Evolutionary conservation across 2,797 vertebrate genomes (phyloP).

Genomic region (Gobio occitaniae): DNA sequence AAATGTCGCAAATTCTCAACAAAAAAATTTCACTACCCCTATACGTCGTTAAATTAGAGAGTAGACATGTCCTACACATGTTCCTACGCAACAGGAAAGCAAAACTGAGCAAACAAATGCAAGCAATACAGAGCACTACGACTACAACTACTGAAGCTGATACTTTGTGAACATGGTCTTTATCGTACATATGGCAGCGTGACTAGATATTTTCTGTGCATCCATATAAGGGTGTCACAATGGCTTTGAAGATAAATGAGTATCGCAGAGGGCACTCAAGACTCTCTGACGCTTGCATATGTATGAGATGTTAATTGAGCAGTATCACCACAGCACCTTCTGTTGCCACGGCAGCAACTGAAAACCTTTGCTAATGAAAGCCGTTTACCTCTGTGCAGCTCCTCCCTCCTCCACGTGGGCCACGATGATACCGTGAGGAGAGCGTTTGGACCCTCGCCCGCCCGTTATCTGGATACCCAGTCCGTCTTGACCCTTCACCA

Average conservation of each 20-base stretch:
- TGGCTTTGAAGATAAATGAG: slow-evolving; percentile 58
- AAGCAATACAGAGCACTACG: not conserved
- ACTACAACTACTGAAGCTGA: not conserved
- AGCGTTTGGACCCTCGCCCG: slow-evolving; percentile 92
- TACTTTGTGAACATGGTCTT: slow-evolving; percentile 3
- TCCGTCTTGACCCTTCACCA: slow-evolving; percentile 91
- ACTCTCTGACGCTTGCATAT: slow-evolving; percentile 48
- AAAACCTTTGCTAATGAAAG: slow-evolving; percentile 29
- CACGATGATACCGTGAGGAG: slow-evolving; percentile 91
- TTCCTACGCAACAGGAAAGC: not conserved
- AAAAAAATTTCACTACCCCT: not conserved
- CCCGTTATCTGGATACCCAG: slow-evolving; percentile 96
- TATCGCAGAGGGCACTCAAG: slow-evolving; percentile 41
- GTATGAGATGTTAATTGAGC: slow-evolving; percentile 44
- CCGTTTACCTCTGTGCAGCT: slow-evolving; percentile 88
- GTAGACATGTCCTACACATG: too few species aligned
- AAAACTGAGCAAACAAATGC: too few species aligned
- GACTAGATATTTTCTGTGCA: slow-evolving; percentile 17
- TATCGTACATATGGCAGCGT: not conserved
- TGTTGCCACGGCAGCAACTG: slow-evolving; percentile 39
- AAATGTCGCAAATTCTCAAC: not conserved
- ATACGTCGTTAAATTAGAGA: not conserved
- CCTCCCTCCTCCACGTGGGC: slow-evolving; percentile 92
- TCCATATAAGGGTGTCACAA: slow-evolving; percentile 11
- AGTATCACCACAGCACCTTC: slow-evolving; percentile 15